phyloP scores from a whole-genome alignment of 2,888 invertebrate genomes.

The Morpho deidamia region DNA sequence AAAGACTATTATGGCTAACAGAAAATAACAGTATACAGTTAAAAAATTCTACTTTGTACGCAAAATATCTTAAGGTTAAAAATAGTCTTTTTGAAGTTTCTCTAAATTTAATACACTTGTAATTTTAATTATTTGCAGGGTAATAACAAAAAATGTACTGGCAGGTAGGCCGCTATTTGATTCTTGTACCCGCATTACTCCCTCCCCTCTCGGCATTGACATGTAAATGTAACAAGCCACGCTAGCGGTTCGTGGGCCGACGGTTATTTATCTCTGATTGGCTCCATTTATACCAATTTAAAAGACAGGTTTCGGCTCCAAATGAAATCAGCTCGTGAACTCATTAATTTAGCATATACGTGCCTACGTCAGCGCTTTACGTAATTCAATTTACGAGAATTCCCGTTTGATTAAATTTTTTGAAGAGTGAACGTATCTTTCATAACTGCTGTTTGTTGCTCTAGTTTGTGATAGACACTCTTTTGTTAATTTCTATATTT shows the following conservation, averaged over 20 bases:
- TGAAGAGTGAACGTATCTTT: neutral
- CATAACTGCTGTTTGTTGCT: no score
- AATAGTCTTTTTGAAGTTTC: no score
- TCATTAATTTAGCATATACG: conserved; percentile 45
- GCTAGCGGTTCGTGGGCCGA: conserved; percentile 59
- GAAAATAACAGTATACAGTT: no score
- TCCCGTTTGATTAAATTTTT: conserved; percentile 1
- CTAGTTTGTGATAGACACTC: no score
- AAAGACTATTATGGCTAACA: no score
- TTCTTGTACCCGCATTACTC: conserved; percentile 34
- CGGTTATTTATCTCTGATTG: conserved; percentile 76
- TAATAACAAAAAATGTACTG: conserved; percentile 10
- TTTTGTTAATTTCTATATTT: no score
- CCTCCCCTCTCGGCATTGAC: conserved; percentile 50
- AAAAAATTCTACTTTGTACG: no score
- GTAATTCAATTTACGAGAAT: conserved; percentile 1
- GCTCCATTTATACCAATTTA: conserved; percentile 69
- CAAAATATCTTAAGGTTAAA: no score
- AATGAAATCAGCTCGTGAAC: conserved; percentile 50
- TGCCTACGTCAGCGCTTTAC: conserved; percentile 1
- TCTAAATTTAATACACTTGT: no score
- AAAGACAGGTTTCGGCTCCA: conserved; percentile 67
- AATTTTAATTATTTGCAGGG: neutral
- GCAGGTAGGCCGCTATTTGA: conserved; percentile 50
- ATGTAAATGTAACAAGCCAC: conserved; percentile 70